These are phyloP conservation scores for Cephus cinctus DNA, from an alignment of 1,140 invertebrate genomes.

Conservation along the genomic window DNA sequence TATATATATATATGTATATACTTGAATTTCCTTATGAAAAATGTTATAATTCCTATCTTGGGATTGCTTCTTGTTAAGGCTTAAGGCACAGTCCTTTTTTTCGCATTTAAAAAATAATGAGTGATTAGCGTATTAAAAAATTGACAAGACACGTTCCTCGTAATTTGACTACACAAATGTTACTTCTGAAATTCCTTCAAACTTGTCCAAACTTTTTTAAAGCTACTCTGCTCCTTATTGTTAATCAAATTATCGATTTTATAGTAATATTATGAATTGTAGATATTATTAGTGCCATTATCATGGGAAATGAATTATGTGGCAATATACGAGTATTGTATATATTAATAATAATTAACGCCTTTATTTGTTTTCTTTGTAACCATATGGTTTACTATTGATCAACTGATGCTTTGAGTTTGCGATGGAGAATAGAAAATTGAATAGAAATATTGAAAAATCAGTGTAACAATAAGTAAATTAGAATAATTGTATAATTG, in stretches of 20 bases:
- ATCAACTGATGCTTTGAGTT: too few relatives aligned
- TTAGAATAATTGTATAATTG: too few relatives aligned
- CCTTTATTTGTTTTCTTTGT: background rate
- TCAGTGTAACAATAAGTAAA: too few relatives aligned
- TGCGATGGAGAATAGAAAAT: too few relatives aligned
- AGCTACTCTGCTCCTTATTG: conserved; percentile 17
- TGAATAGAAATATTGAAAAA: too few relatives aligned
- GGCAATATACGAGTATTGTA: too few relatives aligned
- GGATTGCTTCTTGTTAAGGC: background rate
- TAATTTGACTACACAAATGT: too few relatives aligned
- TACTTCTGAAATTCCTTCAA: too few relatives aligned
- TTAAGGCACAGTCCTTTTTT: background rate
- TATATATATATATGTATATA: background rate
- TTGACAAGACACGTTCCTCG: too few relatives aligned
- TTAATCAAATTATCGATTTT: background rate
- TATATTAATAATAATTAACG: background rate
- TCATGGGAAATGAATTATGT: too few relatives aligned
- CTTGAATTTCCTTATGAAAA: background rate
- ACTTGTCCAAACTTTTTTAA: too few relatives aligned
- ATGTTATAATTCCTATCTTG: background rate
- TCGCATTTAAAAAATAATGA: background rate
- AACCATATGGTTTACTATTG: too few relatives aligned
- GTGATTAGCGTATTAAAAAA: background rate
- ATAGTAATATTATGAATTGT: background rate
- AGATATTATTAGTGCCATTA: background rate